Evolutionary conservation across 53 echinoderm and acorn worm species (phyloP).

Genomic region (Astropecten irregularis): DNA sequence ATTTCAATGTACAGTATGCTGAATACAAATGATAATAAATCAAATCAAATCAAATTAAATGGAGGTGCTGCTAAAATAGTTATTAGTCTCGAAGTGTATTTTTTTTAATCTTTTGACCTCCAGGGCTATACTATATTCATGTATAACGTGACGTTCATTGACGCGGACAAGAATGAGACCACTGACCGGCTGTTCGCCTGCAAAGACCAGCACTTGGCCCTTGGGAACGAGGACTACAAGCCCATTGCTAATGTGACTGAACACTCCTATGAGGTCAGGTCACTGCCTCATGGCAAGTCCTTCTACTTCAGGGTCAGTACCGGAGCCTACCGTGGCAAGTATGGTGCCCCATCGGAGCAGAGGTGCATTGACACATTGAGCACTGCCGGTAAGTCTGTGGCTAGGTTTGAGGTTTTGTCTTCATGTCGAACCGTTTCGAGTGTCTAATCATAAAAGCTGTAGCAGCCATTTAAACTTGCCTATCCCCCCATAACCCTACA

Average conservation of each 20-base stretch:
- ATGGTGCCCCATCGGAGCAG: constrained; percentile 45
- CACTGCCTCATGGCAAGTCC: background rate
- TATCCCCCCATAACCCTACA: no score
- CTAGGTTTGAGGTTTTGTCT: no score
- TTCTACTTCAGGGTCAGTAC: constrained; percentile 61
- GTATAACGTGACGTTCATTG: constrained; percentile 1
- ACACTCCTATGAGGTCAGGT: background rate
- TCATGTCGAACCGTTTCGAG: no score
- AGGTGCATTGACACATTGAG: background rate
- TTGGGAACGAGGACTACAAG: background rate
- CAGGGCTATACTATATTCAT: constrained; percentile 80
- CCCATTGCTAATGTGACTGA: constrained; percentile 5
- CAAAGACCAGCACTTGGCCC: background rate
- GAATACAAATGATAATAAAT: no score
- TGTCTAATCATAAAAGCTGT: no score
- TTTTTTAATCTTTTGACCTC: no score
- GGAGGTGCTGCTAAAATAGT: no score
- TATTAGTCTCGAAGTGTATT: no score
- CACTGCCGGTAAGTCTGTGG: constrained; percentile 8
- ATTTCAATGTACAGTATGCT: no score
- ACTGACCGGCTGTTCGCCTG: background rate
- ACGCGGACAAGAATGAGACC: background rate
- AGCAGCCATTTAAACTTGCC: no score
- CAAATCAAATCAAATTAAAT: no score
- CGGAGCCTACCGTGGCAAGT: constrained; percentile 63